A percentile compares a stretch with the other conserved stretches of the same genome.
Conservation (phyloP, 2,113 vertebrate species). For the Thamnophis sirtalis region DNA sequence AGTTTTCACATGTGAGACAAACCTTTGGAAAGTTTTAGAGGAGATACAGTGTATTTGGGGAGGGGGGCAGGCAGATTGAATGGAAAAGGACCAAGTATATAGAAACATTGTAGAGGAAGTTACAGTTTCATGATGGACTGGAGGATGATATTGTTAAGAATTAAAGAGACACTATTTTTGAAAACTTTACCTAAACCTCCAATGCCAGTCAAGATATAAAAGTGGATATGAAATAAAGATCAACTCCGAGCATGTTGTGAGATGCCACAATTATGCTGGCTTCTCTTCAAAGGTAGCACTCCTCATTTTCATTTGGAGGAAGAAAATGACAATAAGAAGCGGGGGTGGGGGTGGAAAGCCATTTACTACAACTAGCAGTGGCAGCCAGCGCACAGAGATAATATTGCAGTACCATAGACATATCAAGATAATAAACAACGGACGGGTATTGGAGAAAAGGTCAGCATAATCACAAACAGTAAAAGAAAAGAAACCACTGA, state of each 20-base stretch:
- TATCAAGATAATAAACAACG: not conserved
- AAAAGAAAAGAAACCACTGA: not conserved
- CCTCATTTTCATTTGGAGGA: not conserved
- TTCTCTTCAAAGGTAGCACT: not conserved
- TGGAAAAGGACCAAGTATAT: not conserved
- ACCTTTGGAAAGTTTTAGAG: not conserved
- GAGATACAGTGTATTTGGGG: not conserved
- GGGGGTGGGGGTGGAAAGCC: not conserved
- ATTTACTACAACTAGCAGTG: fast-evolving
- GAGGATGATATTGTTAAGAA: not conserved
- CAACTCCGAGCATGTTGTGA: not conserved
- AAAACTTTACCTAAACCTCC: not conserved
- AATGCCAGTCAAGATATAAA: not conserved
- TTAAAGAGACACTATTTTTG: not conserved
- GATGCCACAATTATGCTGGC: not conserved
- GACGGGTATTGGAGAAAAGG: not conserved
- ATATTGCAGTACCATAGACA: not conserved
- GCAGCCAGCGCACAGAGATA: not conserved
- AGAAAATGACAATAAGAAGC: not conserved
- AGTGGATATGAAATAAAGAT: not conserved
- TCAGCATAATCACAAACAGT: not conserved
- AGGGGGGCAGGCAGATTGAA: not conserved
- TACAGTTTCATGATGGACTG: no score
- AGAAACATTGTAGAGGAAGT: not conserved
- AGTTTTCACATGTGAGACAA: not conserved